Evolutionary conservation across 2,113 vertebrate species (phyloP).

Genomic region (Falcunculus frontatus): DNA sequence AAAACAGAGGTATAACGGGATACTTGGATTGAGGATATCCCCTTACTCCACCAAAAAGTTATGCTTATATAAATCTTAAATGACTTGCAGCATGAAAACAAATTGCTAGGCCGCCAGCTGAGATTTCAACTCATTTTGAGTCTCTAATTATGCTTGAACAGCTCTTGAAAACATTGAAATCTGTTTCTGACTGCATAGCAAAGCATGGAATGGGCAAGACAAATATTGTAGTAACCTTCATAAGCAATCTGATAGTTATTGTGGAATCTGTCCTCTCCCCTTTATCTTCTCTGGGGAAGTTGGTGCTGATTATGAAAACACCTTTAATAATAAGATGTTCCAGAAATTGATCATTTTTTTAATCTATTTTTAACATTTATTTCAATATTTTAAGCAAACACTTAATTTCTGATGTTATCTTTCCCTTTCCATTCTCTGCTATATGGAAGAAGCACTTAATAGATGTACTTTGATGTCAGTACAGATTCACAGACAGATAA

Average conservation of each 20-base stretch:
- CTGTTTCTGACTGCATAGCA: conserved; percentile 28
- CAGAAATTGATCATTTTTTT: neutral
- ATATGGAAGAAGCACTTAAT: neutral
- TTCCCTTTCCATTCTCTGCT: neutral
- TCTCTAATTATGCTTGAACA: conserved; percentile 30
- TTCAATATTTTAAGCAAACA: neutral
- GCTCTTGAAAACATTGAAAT: conserved; percentile 37
- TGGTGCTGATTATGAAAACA: neutral
- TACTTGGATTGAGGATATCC: neutral
- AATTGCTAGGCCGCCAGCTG: conserved; percentile 24
- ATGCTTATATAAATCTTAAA: neutral
- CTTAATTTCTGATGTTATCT: neutral
- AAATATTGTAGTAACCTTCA: conserved; percentile 56
- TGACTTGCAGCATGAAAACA: conserved; percentile 34
- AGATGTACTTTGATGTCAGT: conserved; percentile 1
- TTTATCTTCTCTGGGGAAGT: neutral
- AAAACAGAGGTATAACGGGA: neutral
- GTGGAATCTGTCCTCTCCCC: neutral
- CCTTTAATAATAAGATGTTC: neutral
- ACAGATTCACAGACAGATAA: conserved; percentile 14
- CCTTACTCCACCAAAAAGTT: neutral
- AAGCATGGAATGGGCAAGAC: conserved; percentile 32
- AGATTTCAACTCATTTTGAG: conserved; percentile 44
- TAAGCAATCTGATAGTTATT: neutral
- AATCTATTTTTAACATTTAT: neutral